Conservation (phyloP, 2,113 vertebrate genomes). For the Grammomys surdaster region DNA sequence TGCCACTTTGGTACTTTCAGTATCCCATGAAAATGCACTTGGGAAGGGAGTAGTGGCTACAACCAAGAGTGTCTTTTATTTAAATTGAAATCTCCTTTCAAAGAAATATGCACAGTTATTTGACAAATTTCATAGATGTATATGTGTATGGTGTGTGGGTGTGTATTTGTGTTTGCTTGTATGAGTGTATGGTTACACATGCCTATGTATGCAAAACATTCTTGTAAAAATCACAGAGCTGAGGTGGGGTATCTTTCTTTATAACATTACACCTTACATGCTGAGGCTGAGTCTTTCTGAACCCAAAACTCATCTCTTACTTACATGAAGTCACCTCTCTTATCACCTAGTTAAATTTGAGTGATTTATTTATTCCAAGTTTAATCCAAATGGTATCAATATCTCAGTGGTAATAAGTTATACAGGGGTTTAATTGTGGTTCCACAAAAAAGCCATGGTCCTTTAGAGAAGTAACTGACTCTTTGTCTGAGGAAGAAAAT, state of each 20-base stretch:
- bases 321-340: neutral
- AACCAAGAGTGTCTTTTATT: slow-evolving; percentile 14
- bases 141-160: neutral
- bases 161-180: neutral
- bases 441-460: neutral
- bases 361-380: neutral
- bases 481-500: neutral
- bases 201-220: neutral
- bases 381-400: neutral
- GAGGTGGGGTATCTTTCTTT: neutral
- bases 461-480: neutral
- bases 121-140: neutral
- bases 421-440: neutral
- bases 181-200: neutral
- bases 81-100: slow-evolving; percentile 35
- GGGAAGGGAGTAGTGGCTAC: neutral
- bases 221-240: neutral
- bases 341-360: neutral
- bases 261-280: neutral
- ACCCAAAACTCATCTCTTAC: neutral
- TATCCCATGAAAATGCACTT: neutral
- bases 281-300: neutral
- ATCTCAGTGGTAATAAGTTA: neutral
- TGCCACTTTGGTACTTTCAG: neutral
- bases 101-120: neutral